Evolutionary conservation across 2,888 invertebrate genomes (phyloP).

Genomic region (Euspilapteryx auroguttella): DNA sequence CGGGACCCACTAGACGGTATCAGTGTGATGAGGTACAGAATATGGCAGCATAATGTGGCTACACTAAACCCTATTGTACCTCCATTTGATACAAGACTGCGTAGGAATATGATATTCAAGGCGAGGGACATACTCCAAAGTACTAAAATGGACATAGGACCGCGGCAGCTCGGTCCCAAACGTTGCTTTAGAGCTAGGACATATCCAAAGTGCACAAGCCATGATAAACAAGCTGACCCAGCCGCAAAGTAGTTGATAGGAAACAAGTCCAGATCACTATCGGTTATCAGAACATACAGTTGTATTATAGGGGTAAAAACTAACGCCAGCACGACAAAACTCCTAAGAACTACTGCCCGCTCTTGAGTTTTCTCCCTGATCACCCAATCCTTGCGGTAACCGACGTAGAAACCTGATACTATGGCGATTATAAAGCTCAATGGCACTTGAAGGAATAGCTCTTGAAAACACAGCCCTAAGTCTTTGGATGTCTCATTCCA

Average conservation of each 20-base stretch:
- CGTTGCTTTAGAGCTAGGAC: conserved; percentile 68
- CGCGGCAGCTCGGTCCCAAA: conserved; percentile 69
- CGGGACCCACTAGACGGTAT: conserved; percentile 63
- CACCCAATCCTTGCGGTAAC: conserved; percentile 66
- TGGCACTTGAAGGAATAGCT: conserved; percentile 78
- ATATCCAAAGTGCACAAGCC: conserved; percentile 82
- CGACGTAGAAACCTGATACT: conserved; percentile 80
- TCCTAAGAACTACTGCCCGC: conserved; percentile 65
- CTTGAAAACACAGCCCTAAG: conserved; percentile 84
- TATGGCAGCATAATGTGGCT: conserved; percentile 64
- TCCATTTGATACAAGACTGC: conserved; percentile 62
- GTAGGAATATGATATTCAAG: conserved; percentile 68
- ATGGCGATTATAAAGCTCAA: conserved; percentile 72
- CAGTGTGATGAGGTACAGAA: conserved; percentile 70
- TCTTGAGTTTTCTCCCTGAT: conserved; percentile 65
- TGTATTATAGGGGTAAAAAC: conserved; percentile 69
- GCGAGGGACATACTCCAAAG: conserved; percentile 71
- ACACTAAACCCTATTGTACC: conserved; percentile 63
- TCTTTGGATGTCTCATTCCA: conserved; percentile 73
- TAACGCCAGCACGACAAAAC: conserved; percentile 64
- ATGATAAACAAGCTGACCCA: conserved; percentile 72
- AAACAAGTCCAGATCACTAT: conserved; percentile 42
- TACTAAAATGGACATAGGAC: conserved; percentile 69
- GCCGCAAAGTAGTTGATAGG: conserved; percentile 73
- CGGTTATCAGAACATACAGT: conserved; percentile 65